Conservation (phyloP, 30 jellyfish, hydroid and myxozoan genomes). For the Phacellophora camtschatica region DNA sequence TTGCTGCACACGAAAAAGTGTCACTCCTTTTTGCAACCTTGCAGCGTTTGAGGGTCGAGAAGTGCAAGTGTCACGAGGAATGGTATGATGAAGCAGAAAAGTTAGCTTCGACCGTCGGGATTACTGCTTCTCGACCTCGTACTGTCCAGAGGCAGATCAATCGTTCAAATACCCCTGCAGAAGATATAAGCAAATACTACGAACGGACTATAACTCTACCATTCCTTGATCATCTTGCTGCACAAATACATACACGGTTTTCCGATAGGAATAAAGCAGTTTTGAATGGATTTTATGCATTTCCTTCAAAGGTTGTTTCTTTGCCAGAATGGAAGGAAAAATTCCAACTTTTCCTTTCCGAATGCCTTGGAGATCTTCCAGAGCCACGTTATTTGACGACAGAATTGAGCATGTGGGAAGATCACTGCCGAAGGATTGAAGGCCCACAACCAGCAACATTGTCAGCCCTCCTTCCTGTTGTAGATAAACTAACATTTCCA, state of each 20-base stretch:
- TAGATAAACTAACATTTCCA: slow-evolving; percentile 46
- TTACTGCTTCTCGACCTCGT: slow-evolving; percentile 35
- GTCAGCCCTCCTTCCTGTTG: slow-evolving; percentile 5
- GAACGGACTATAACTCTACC: background rate
- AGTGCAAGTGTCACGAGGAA: background rate
- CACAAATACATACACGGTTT: slow-evolving; percentile 26
- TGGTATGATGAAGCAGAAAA: slow-evolving; percentile 20
- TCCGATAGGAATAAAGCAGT: slow-evolving; percentile 9
- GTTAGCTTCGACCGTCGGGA: slow-evolving; percentile 23
- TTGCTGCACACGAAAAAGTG: background rate
- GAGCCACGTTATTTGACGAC: slow-evolving; percentile 21
- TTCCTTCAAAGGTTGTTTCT: slow-evolving; percentile 27
- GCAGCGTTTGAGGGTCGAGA: background rate
- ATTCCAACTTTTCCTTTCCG: background rate
- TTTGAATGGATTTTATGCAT: slow-evolving; percentile 31
- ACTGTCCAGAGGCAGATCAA: slow-evolving; percentile 13
- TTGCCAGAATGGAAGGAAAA: slow-evolving; percentile 33
- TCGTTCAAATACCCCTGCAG: slow-evolving; percentile 6
- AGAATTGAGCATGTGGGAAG: too few relatives aligned
- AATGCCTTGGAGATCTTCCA: slow-evolving; percentile 7
- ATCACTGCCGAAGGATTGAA: slow-evolving; percentile 7
- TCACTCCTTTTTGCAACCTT: slow-evolving; percentile 2
- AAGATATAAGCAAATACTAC: slow-evolving; percentile 6
- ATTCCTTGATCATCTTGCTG: slow-evolving; percentile 22
- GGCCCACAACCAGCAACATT: slow-evolving; percentile 24